Conservation (phyloP, 2,797 vertebrate species). For the Spondyliosoma cantharus region DNA sequence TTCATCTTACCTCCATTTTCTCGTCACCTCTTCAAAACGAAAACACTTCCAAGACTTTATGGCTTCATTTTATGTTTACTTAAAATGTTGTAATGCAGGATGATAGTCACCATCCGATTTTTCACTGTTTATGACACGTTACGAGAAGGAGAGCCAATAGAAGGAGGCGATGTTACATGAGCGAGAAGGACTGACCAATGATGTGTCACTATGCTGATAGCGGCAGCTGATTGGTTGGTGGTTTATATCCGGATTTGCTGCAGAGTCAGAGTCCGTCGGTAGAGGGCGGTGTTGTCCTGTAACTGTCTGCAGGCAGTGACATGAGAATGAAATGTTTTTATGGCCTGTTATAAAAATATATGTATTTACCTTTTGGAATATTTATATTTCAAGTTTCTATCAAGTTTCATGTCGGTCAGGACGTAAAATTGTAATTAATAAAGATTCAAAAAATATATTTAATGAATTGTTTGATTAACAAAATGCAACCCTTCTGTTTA, state of each 20-base stretch:
- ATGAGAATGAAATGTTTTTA: neutral
- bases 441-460: no score
- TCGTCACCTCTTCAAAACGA: conserved; percentile 4
- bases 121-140: conserved; percentile 80
- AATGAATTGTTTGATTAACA: no score
- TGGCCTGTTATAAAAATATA: no score
- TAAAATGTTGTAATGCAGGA: neutral
- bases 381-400: no score
- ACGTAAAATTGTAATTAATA: no score
- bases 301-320: neutral
- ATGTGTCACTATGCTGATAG: conserved; percentile 7
- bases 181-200: conserved; percentile 58
- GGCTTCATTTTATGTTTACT: conserved; percentile 39
- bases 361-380: no score
- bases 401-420: no score
- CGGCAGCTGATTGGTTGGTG: conserved; percentile 59
- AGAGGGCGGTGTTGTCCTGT: conserved; percentile 46
- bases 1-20: conserved; percentile 80
- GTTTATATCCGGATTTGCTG: neutral
- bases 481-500: no score
- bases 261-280: neutral
- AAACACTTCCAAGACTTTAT: conserved; percentile 15
- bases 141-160: conserved; percentile 68
- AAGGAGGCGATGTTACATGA: conserved; percentile 2
- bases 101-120: conserved; percentile 25